Evolutionary conservation across 2,797 vertebrate genomes (phyloP).

Genomic region (Syncerus caffer): DNA sequence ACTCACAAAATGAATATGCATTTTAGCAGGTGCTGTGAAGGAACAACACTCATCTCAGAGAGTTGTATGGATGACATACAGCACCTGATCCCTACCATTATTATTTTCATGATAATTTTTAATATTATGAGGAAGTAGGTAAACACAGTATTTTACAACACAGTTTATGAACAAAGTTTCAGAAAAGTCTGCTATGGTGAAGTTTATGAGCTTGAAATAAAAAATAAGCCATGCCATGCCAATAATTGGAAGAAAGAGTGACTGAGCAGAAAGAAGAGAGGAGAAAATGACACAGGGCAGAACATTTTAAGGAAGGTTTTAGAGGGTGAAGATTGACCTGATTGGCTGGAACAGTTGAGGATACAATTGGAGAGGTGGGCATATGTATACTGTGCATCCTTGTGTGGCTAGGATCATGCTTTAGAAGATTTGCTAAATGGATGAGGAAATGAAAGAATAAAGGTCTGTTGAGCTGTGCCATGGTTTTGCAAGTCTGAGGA

Average conservation of each 20-base stretch:
- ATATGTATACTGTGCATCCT: neutral
- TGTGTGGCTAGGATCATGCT: neutral
- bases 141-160: neutral
- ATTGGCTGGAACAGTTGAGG: neutral
- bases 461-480: neutral
- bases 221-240: neutral
- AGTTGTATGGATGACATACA: neutral
- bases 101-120: neutral
- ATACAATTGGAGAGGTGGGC: neutral
- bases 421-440: neutral
- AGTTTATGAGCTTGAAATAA: neutral
- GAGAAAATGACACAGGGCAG: neutral
- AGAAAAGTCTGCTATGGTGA: neutral
- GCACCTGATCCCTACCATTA: neutral
- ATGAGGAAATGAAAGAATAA: constrained; percentile 11
- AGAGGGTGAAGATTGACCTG: neutral
- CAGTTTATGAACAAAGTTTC: neutral
- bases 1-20: neutral
- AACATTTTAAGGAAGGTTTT: neutral
- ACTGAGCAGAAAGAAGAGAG: neutral
- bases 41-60: neutral
- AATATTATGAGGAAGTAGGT: neutral
- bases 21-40: neutral
- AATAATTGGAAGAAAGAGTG: neutral
- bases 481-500: neutral